Base-by-base conservation (phyloP, 2,888 invertebrate genomes). In the Ectemnius lituratus region DNA sequence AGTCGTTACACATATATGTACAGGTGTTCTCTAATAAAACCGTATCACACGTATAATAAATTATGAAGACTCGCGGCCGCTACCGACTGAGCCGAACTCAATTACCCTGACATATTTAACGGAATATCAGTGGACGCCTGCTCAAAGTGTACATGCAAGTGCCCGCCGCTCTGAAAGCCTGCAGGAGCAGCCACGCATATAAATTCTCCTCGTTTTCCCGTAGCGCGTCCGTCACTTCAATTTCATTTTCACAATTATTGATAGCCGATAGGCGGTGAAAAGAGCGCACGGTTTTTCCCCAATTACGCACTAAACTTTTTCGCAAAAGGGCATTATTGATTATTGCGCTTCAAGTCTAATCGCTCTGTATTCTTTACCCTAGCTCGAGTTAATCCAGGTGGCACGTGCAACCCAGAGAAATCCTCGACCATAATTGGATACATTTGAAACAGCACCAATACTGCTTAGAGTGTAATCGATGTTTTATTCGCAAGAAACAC, bases 21-120 rank as follows among this genome's bases (percentile, higher is more conserved):
- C 65, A 68, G 70, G 66, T 68, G 72, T 76, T 80, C 67, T 66
- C 67, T 70, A 74, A 74, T 80, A 76, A 76, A 79, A 74, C 74
- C 58, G 28, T 49, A 16, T 28, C 18, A 23, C 16, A 14, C 45
- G 20, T 49, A 56, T 71, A 69, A 76, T 76, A 69, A 65, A 75
- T 80, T 75, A 70, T 63, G 58, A 16, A 14, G 56, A 16, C 58
- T 61, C 67, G 46, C 56, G 60, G 62, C 73, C 68, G 45, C 16
- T 16, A 16, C 11, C 57, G n/a, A 57, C 73, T 60, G 18, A 49
- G 57, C 18, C 67, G 18, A 59, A 69, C 13, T 47, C 61, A 57
- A 76, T 73, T 67, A 70, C 59, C 6, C 37, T 8, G 49, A 11
- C 18, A 23, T 56, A 62, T 70, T 64, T 60, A 71, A 58, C 62